These are phyloP conservation scores for Astreopora myriophthalma DNA, from an alignment of 64 coral and sea anemone species.

Conservation along the genomic window DNA sequence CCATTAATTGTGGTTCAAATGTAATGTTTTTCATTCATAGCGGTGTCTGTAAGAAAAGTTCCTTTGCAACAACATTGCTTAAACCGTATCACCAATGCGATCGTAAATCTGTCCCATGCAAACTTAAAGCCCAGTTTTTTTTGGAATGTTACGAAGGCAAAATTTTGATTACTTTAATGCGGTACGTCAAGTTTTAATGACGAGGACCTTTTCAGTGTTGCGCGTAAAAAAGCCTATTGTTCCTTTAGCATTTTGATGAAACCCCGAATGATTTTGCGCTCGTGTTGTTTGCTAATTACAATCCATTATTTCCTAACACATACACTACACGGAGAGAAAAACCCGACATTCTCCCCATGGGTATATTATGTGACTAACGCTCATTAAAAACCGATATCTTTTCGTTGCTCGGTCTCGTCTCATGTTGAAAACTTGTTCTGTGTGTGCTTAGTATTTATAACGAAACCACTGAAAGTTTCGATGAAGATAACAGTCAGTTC, in stretches of 20 bases:
- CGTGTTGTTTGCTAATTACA: background rate
- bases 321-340: background rate
- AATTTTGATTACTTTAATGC: background rate
- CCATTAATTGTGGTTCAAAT: background rate
- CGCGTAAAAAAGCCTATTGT: slow-evolving; percentile 2
- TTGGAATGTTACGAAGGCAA: background rate
- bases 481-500: background rate
- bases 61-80: background rate
- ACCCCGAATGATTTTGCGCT: background rate
- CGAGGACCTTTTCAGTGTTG: background rate
- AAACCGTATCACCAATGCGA: no score
- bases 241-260: slow-evolving; percentile 47
- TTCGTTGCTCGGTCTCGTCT: background rate
- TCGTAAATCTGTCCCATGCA: background rate
- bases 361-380: background rate
- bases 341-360: background rate
- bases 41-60: background rate
- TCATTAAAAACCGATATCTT: background rate
- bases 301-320: background rate
- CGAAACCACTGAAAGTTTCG: background rate
- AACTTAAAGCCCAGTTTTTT: background rate
- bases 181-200: background rate
- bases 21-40: background rate
- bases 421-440: background rate
- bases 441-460: background rate